phyloP scores from a whole-genome alignment of 2,797 vertebrate genomes.

The Odontamblyopus lacepedii region DNA sequence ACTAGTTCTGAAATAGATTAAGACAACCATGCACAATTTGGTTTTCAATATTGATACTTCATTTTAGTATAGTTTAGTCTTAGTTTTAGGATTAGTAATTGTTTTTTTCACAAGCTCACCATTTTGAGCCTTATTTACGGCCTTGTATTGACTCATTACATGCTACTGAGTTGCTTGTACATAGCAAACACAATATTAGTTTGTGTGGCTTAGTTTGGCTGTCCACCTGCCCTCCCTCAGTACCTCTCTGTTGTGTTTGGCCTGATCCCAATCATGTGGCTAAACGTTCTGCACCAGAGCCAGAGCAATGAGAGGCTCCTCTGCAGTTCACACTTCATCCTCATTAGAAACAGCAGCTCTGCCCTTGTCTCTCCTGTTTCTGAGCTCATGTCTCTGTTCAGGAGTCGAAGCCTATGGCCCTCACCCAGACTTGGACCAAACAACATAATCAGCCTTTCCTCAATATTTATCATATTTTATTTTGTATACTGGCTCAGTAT shows the following conservation, averaged over 20 bases:
- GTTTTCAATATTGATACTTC: no score
- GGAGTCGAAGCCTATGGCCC: slow-evolving; percentile 24
- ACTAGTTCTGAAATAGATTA: no score
- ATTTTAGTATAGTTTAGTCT: no score
- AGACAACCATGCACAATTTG: no score
- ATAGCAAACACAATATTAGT: slow-evolving; percentile 14
- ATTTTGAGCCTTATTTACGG: background rate
- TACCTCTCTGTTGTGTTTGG: background rate
- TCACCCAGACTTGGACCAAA: slow-evolving; percentile 33
- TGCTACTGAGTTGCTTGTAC: slow-evolving; percentile 19
- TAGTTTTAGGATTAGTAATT: no score
- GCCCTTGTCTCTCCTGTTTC: slow-evolving; percentile 13
- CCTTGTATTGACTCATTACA: slow-evolving; percentile 13
- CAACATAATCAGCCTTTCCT: slow-evolving; percentile 17
- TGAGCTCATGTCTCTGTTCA: slow-evolving; percentile 39
- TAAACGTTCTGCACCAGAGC: slow-evolving; percentile 28
- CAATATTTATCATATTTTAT: background rate
- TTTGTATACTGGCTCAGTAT: background rate
- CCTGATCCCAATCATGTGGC: slow-evolving; percentile 21
- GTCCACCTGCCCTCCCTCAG: slow-evolving; percentile 4
- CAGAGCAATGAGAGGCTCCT: slow-evolving; percentile 38
- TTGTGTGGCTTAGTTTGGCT: background rate
- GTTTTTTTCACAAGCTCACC: no score
- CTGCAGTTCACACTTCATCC: slow-evolving; percentile 38
- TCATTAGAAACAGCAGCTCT: slow-evolving; percentile 44